Conservation (phyloP, 30 jellyfish, hydroid and myxozoan species). For the Mastigias papua region DNA sequence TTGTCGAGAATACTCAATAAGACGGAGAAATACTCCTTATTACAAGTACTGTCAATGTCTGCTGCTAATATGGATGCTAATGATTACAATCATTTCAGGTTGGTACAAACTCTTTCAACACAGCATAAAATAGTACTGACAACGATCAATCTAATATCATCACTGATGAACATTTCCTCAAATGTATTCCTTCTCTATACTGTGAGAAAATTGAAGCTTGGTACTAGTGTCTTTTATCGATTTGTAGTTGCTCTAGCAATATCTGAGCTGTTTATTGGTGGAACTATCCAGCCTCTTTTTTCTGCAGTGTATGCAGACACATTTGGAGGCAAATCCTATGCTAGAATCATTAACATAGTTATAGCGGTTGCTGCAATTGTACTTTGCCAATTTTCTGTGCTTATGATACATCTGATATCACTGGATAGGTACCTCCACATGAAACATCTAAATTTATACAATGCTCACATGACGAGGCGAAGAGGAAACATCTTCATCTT, state of each 20-base stretch:
- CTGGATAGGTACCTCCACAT: slow-evolving; percentile 53
- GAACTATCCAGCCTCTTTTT: not conserved
- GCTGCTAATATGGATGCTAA: not conserved
- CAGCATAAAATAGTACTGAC: not conserved
- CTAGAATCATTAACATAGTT: not conserved
- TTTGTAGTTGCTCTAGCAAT: slow-evolving; percentile 13
- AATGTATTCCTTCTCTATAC: not conserved
- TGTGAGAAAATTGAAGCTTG: not conserved
- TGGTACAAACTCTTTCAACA: not conserved
- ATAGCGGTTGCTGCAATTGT: slow-evolving; percentile 4
- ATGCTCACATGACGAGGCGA: slow-evolving; percentile 23
- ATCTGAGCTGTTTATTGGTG: slow-evolving; percentile 4
- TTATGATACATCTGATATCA: slow-evolving; percentile 11
- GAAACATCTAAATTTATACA: slow-evolving; percentile 21
- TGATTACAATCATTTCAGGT: not conserved
- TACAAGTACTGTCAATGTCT: not conserved
- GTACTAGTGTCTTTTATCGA: slow-evolving; percentile 2
- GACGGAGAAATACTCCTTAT: too few relatives aligned
- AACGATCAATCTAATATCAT: not conserved
- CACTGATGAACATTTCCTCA: not conserved
- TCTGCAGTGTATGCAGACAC: not conserved
- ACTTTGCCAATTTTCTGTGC: slow-evolving; percentile 34
- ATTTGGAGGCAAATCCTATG: not conserved
- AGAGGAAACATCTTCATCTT: slow-evolving; percentile 10
- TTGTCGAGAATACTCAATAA: too few relatives aligned